Conservation (phyloP, 2,113 vertebrate species). For the Dissostichus mawsoni region DNA sequence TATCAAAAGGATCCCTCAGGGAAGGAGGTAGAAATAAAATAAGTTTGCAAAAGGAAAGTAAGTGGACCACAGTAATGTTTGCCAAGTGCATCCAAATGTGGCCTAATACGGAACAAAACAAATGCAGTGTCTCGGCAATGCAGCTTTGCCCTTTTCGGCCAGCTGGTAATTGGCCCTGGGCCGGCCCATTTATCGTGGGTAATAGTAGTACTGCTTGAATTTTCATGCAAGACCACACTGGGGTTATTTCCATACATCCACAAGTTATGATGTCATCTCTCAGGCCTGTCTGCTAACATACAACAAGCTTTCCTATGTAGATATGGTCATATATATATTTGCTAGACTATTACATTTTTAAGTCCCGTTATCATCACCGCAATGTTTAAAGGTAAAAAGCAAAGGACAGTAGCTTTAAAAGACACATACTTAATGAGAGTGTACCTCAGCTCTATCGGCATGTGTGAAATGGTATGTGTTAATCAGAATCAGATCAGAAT, state of each 20-base stretch:
- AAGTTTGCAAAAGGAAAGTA: constrained; percentile 44
- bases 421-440: background rate
- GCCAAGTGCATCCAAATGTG: constrained; percentile 46
- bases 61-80: constrained; percentile 34
- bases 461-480: constrained; percentile 7
- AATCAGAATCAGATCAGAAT: background rate
- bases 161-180: constrained; percentile 52
- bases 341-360: background rate
- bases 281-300: background rate
- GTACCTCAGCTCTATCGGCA: background rate
- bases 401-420: background rate
- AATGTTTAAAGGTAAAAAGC: background rate
- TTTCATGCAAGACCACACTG: constrained; percentile 51
- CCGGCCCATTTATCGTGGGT: constrained; percentile 48
- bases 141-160: constrained; percentile 54
- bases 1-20: constrained; percentile 25
- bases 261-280: constrained; percentile 32
- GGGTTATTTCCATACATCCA: constrained; percentile 42
- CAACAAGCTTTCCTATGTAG: background rate
- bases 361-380: background rate
- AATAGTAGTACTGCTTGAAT: constrained; percentile 47
- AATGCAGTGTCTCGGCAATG: constrained; percentile 35
- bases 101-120: constrained; percentile 47
- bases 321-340: background rate
- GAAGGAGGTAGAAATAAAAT: constrained; percentile 30